These are phyloP conservation scores for Himalopsyche phryganea DNA, from an alignment of 1,140 invertebrate genomes.

Conservation along the genomic window DNA sequence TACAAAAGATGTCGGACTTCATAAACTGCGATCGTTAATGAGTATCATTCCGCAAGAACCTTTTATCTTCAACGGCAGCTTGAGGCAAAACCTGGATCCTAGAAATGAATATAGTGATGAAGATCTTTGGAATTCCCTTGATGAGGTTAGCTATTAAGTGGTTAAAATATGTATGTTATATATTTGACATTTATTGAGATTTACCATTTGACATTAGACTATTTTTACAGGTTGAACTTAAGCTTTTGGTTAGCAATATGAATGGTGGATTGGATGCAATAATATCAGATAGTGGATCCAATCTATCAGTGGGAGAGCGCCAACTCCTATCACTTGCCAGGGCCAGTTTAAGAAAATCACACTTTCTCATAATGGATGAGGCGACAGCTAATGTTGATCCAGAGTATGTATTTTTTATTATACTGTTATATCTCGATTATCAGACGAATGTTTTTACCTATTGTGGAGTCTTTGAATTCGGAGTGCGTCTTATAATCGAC, in stretches of 20 bases:
- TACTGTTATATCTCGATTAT: slow-evolving; percentile 51
- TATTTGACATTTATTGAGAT: not conserved
- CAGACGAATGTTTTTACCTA: too few relatives aligned
- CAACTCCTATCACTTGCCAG: slow-evolving; percentile 75
- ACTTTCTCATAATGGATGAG: slow-evolving; percentile 78
- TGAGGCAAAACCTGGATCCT: slow-evolving; percentile 72
- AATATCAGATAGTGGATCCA: slow-evolving; percentile 70
- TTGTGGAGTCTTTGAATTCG: too few relatives aligned
- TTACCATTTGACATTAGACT: too few relatives aligned
- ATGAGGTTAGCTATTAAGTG: slow-evolving; percentile 53
- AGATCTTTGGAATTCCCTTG: slow-evolving; percentile 68
- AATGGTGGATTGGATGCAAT: slow-evolving; percentile 54
- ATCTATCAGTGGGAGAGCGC: slow-evolving; percentile 72
- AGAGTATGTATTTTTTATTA: slow-evolving; percentile 43
- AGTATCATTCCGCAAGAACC: slow-evolving; percentile 77
- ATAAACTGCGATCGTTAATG: slow-evolving; percentile 59
- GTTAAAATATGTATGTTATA: too few relatives aligned
- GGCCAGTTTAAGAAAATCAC: slow-evolving; percentile 67
- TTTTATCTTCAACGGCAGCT: slow-evolving; percentile 65
- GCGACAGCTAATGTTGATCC: slow-evolving; percentile 83
- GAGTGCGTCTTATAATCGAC: too few relatives aligned
- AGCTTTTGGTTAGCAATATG: slow-evolving; percentile 22
- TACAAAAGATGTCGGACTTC: slow-evolving; percentile 55
- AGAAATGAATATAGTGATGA: slow-evolving; percentile 57
- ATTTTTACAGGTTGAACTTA: too few relatives aligned